Conservation (phyloP, 1,140 invertebrate species). For the Notospermus geniculatus region DNA sequence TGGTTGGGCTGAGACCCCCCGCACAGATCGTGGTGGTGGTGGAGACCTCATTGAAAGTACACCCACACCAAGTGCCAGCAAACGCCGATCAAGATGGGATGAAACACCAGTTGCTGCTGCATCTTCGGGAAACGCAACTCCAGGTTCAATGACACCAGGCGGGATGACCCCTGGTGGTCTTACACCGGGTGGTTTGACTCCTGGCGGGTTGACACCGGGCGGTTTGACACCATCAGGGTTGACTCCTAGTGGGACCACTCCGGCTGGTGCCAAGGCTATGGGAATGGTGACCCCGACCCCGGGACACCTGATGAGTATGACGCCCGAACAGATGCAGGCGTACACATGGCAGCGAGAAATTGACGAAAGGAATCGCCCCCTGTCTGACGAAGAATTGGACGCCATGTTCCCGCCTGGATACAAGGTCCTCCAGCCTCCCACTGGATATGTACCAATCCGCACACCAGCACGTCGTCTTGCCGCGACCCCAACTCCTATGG, state of each 20-base stretch:
- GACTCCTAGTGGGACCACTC: slow-evolving; percentile 67
- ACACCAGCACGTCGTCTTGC: slow-evolving; percentile 96
- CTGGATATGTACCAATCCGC: slow-evolving; percentile 93
- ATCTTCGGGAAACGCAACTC: slow-evolving; percentile 32
- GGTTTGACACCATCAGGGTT: slow-evolving; percentile 72
- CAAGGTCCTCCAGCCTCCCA: slow-evolving; percentile 90
- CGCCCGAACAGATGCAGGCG: slow-evolving; percentile 96
- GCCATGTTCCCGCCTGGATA: slow-evolving; percentile 96
- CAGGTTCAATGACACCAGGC: slow-evolving; percentile 52
- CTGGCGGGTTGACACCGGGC: slow-evolving; percentile 55
- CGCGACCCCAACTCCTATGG: slow-evolving; percentile 94
- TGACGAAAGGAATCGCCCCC: slow-evolving; percentile 92
- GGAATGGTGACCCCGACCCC: slow-evolving; percentile 96
- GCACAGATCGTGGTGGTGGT: slow-evolving; percentile 74
- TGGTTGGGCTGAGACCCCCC: slow-evolving; percentile 94
- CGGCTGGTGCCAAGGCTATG: slow-evolving; percentile 94
- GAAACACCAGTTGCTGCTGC: slow-evolving; percentile 70
- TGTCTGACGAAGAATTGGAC: slow-evolving; percentile 96
- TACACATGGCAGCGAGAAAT: slow-evolving; percentile 99
- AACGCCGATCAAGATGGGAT: slow-evolving; percentile 92
- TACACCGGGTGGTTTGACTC: slow-evolving; percentile 58
- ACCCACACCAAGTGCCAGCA: slow-evolving; percentile 83
- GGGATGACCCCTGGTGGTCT: slow-evolving; percentile 29
- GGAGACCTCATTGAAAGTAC: slow-evolving; percentile 53
- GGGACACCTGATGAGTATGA: slow-evolving; percentile 93